A percentile compares a stretch with the other conserved stretches of the same genome.
Conservation (phyloP, 2,888 invertebrate genomes). For the Napeogenes sylphis region DNA sequence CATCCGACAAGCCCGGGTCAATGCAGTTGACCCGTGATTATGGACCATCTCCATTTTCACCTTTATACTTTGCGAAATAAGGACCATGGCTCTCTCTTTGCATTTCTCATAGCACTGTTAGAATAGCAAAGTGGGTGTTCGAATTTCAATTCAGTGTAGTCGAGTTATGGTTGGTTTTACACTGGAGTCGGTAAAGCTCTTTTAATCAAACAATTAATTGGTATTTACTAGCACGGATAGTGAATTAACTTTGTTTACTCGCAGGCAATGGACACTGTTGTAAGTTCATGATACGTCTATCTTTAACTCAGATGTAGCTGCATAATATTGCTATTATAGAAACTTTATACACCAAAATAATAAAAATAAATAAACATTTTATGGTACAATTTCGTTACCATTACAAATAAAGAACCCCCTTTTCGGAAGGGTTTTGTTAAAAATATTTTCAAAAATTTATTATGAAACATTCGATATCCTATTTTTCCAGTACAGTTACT, state of each 20-base stretch:
- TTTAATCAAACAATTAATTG: conserved; percentile 24
- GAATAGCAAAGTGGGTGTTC: conserved; percentile 14
- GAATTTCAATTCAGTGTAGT: conserved; percentile 3
- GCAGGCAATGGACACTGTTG: neutral
- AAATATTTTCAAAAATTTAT: neutral
- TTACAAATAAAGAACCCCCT: no score
- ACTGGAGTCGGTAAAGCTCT: conserved; percentile 1
- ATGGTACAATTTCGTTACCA: no score
- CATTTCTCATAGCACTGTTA: conserved; percentile 3
- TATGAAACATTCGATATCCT: neutral
- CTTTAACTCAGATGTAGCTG: no score
- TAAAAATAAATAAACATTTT: no score
- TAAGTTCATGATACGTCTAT: neutral
- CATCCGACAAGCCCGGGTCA: conserved; percentile 27
- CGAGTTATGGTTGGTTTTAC: conserved; percentile 7
- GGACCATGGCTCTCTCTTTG: conserved; percentile 7
- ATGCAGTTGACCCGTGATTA: conserved; percentile 27
- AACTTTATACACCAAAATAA: no score
- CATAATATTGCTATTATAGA: no score
- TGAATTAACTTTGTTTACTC: conserved; percentile 22
- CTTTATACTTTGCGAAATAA: conserved; percentile 12
- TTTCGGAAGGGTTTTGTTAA: no score
- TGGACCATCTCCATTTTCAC: conserved; percentile 21
- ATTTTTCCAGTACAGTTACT: neutral
- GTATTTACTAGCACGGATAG: conserved; percentile 24